These are phyloP conservation scores for Cloeon dipterum DNA, from an alignment of 2,888 invertebrate species.

Conservation along the genomic window DNA sequence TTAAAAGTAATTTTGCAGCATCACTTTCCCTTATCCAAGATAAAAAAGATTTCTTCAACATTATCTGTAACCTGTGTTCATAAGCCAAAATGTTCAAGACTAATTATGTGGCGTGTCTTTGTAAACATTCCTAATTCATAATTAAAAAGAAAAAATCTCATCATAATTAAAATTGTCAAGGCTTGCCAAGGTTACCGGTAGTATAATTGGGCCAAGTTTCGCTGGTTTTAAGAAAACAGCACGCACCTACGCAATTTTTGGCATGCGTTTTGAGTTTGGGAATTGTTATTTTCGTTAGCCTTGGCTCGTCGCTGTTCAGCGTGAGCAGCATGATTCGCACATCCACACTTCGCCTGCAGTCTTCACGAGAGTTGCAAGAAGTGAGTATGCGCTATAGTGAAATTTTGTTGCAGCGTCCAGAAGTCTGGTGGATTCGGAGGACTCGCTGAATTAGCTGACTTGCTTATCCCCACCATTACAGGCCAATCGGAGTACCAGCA, in stretches of 20 bases:
- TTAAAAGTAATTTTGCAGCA: no score
- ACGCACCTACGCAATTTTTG: not conserved
- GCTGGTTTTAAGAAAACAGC: not conserved
- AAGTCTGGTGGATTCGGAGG: not conserved
- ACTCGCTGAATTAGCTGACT: no score
- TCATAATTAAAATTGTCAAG: no score
- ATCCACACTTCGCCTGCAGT: slow-evolving; percentile 48
- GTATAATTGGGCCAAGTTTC: not conserved
- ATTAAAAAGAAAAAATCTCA: no score
- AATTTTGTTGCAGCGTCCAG: not conserved
- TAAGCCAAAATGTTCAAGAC: no score
- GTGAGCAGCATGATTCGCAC: slow-evolving; percentile 47
- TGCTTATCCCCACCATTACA: no score
- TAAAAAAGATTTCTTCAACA: no score
- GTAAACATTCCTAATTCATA: no score
- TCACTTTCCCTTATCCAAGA: no score
- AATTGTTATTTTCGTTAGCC: slow-evolving; percentile 24
- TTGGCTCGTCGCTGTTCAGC: slow-evolving; percentile 45
- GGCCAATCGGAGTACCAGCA: not conserved
- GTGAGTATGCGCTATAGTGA: slow-evolving; percentile 21
- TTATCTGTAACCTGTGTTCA: no score
- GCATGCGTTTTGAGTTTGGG: not conserved
- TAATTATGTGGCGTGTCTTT: no score
- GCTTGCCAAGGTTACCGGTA: not conserved
- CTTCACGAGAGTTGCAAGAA: slow-evolving; percentile 50